phyloP scores from a whole-genome alignment of 2,113 vertebrate species.

The Spermophilus dauricus region DNA sequence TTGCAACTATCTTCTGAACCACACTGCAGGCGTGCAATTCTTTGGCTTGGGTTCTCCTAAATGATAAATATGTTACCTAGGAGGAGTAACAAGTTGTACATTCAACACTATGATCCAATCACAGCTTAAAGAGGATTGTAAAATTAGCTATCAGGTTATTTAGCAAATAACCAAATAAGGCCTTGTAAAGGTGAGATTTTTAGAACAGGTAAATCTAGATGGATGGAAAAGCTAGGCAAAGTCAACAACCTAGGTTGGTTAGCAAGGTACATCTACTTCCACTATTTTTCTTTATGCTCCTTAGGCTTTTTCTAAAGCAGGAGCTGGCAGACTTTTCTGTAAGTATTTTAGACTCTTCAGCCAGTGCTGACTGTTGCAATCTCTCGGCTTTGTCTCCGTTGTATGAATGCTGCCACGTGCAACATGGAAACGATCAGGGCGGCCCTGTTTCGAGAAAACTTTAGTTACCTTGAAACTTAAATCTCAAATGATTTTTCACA shows the following conservation, averaged over 20 bases:
- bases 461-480: neutral
- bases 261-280: neutral
- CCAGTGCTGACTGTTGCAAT: neutral
- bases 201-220: neutral
- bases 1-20: neutral
- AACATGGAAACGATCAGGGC: neutral
- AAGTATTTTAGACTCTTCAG: neutral
- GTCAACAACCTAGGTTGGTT: neutral
- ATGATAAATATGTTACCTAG: neutral
- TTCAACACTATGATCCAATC: neutral
- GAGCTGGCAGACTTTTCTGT: neutral
- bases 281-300: neutral
- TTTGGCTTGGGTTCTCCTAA: constrained; percentile 33
- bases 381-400: neutral
- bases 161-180: constrained; percentile 37
- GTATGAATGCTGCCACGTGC: neutral
- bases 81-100: neutral
- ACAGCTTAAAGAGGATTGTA: neutral
- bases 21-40: neutral
- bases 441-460: neutral
- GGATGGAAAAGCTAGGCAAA: neutral
- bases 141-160: constrained; percentile 21
- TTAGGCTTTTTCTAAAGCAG: neutral
- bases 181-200: neutral
- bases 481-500: constrained; percentile 11